These are phyloP conservation scores for Oreochromis aureus DNA, from an alignment of 2,113 vertebrate species.

Conservation along the genomic window DNA sequence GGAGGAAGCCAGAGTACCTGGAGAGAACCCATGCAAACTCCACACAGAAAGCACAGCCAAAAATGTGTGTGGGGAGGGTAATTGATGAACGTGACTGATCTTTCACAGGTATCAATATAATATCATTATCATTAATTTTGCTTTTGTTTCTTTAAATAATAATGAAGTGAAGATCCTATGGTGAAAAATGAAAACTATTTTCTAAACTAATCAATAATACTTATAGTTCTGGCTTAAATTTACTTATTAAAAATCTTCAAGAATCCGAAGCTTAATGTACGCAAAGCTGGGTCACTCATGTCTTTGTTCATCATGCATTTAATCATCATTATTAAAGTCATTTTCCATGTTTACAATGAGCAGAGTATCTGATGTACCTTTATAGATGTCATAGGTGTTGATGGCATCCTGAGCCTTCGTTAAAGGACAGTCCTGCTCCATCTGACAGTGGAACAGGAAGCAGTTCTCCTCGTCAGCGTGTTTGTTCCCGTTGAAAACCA, in stretches of 20 bases:
- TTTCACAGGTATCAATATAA: neutral
- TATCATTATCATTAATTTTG: neutral
- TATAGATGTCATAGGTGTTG: slow-evolving; percentile 74
- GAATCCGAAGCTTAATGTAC: neutral
- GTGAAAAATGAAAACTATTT: neutral
- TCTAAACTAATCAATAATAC: neutral
- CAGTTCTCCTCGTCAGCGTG: slow-evolving; percentile 55
- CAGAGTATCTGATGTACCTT: slow-evolving; percentile 41
- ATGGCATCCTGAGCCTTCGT: slow-evolving; percentile 34
- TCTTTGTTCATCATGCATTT: neutral
- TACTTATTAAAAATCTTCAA: neutral
- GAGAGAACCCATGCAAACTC: neutral
- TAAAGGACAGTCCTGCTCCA: slow-evolving; percentile 70
- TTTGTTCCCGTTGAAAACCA: slow-evolving; percentile 59
- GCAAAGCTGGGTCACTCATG: neutral
- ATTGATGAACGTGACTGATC: neutral
- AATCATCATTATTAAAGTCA: neutral
- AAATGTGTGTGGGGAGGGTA: neutral
- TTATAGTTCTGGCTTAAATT: neutral
- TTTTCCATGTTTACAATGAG: neutral
- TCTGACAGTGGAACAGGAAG: slow-evolving; percentile 69
- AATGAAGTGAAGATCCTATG: neutral
- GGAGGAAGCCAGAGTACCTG: neutral
- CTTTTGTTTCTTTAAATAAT: neutral
- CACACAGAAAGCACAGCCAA: neutral